A percentile compares a stretch with the other conserved stretches of the same genome.
These are phyloP conservation scores for Urocolius indicus DNA, from an alignment of 2,113 vertebrate genomes.

Conservation along the genomic window DNA sequence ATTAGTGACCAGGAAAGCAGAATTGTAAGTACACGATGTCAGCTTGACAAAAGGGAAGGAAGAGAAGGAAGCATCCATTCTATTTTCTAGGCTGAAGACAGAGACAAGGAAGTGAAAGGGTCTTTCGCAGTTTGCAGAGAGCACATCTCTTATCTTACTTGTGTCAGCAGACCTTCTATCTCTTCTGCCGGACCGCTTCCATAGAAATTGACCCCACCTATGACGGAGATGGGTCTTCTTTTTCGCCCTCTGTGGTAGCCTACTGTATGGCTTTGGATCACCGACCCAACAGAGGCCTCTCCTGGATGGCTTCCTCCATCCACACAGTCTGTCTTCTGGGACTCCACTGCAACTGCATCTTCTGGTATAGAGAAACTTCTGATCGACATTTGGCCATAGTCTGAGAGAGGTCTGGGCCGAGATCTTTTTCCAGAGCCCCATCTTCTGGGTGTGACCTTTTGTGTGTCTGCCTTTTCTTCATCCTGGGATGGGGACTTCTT, in stretches of 20 bases:
- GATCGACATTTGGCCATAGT: conserved; percentile 86
- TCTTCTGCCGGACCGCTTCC: conserved; percentile 77
- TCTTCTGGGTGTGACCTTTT: conserved; percentile 71
- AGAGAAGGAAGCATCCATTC: conserved; percentile 57
- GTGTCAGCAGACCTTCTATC: conserved; percentile 82
- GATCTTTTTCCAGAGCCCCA: conserved; percentile 80
- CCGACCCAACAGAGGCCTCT: background rate
- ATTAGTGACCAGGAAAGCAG: conserved; percentile 65
- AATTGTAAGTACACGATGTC: background rate
- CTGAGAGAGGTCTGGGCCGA: conserved; percentile 90
- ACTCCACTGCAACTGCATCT: conserved; percentile 77
- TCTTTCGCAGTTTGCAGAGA: conserved; percentile 52
- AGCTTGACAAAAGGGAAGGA: conserved; percentile 55
- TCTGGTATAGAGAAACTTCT: conserved; percentile 90
- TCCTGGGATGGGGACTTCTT: conserved; percentile 71
- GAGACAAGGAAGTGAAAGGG: conserved; percentile 58
- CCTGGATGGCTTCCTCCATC: conserved; percentile 57
- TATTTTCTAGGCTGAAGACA: conserved; percentile 62
- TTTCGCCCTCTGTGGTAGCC: conserved; percentile 69
- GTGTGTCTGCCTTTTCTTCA: conserved; percentile 74
- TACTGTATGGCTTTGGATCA: conserved; percentile 29
- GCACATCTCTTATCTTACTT: conserved; percentile 85
- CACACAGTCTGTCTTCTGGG: conserved; percentile 36
- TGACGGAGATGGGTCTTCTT: conserved; percentile 88
- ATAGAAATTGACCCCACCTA: conserved; percentile 87